phyloP scores from a whole-genome alignment of 2,797 vertebrate genomes.

The Gymnocypris eckloni region DNA sequence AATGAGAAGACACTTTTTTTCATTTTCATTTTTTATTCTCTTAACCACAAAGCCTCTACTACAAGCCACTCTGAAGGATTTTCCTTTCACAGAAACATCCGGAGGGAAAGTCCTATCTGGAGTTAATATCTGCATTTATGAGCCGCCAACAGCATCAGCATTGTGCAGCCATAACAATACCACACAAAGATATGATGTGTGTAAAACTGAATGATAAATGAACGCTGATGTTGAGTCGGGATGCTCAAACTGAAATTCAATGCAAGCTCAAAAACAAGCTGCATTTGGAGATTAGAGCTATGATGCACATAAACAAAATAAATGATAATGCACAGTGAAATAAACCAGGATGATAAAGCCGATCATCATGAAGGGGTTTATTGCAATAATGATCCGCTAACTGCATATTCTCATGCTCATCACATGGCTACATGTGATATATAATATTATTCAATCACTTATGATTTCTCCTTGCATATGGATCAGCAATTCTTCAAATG shows the following conservation, averaged over 20 bases:
- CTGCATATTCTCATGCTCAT: not conserved
- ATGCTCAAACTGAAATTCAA: not conserved
- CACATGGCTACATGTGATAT: not conserved
- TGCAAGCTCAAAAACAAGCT: conserved; percentile 11
- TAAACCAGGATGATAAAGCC: not conserved
- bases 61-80: not conserved
- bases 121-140: not conserved
- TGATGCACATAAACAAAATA: not conserved
- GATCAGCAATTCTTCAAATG: not conserved
- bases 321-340: not conserved
- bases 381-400: not conserved
- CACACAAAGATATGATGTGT: not conserved
- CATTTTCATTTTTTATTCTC: not conserved
- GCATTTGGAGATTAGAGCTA: not conserved
- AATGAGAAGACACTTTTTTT: not conserved
- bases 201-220: conserved; percentile 28
- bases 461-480: not conserved
- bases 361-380: not conserved
- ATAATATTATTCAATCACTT: not conserved
- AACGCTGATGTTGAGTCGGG: not conserved
- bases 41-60: not conserved
- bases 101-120: not conserved
- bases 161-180: not conserved
- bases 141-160: not conserved
- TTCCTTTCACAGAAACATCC: not conserved